Percentiles rank a stretch among this genome's conserved stretches.
Conservation (phyloP, 2,113 vertebrate genomes). For the Megatriorchis doriae region DNA sequence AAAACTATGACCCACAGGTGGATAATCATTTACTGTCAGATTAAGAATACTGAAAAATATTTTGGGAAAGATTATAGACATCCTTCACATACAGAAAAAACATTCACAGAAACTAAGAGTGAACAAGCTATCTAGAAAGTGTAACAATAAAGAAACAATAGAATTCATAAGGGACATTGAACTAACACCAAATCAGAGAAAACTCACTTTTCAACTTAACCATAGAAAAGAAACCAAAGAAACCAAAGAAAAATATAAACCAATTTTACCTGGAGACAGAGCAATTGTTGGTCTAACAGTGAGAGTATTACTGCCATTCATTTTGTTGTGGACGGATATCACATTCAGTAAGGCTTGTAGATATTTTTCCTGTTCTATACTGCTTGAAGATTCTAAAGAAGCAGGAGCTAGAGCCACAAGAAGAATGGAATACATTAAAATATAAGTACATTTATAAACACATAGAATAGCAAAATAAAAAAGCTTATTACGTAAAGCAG, state of each 20-base stretch:
- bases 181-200: not conserved
- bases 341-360: constrained; percentile 91
- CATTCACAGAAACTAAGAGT: not conserved
- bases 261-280: constrained; percentile 88
- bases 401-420: constrained; percentile 72
- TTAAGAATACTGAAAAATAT: not conserved
- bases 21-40: not conserved
- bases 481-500: not conserved
- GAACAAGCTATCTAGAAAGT: not conserved
- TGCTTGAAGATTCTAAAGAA: constrained; percentile 91
- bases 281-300: constrained; percentile 86
- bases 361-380: constrained; percentile 97
- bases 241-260: not conserved
- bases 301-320: constrained; percentile 83
- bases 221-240: not conserved
- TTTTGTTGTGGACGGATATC: constrained; percentile 88
- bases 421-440: not conserved
- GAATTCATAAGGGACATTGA: not conserved
- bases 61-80: not conserved
- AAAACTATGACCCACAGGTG: not conserved
- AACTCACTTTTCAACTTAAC: not conserved
- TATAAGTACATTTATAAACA: not conserved
- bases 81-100: not conserved
- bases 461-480: not conserved
- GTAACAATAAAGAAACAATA: not conserved